Conservation (phyloP, 1,140 invertebrate species). For the Papilio glaucus region DNA sequence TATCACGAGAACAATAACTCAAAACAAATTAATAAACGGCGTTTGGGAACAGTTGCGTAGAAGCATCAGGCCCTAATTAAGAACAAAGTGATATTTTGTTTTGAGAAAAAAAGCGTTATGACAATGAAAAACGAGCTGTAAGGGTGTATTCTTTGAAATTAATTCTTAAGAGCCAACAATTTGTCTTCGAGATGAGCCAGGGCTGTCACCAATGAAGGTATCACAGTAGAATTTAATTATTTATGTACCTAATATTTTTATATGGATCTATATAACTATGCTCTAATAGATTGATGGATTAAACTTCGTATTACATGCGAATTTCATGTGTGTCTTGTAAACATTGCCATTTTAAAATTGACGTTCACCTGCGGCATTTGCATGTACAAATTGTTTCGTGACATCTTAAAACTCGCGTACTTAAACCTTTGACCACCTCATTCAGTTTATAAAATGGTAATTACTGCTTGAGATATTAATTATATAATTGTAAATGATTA, state of each 20-base stretch:
- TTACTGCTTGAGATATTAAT: no score
- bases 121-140: constrained; percentile 64
- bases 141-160: constrained; percentile 67
- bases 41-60: constrained; percentile 46
- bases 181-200: constrained; percentile 54
- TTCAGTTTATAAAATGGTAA: no score
- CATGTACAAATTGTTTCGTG: no score
- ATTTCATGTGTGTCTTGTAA: no score
- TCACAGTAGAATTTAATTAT: background rate
- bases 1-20: constrained; percentile 50
- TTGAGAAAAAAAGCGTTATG: constrained; percentile 56
- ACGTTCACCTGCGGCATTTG: no score
- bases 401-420: no score
- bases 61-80: constrained; percentile 61
- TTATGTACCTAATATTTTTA: no score
- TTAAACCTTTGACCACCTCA: no score
- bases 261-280: no score
- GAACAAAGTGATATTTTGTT: constrained; percentile 54
- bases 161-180: constrained; percentile 70
- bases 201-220: background rate
- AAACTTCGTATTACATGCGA: no score
- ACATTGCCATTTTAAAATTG: no score
- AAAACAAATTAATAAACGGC: constrained; percentile 54
- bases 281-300: no score
- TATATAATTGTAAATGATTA: background rate